phyloP scores from a whole-genome alignment of 2,888 invertebrate species.

The Hesperia comma region DNA sequence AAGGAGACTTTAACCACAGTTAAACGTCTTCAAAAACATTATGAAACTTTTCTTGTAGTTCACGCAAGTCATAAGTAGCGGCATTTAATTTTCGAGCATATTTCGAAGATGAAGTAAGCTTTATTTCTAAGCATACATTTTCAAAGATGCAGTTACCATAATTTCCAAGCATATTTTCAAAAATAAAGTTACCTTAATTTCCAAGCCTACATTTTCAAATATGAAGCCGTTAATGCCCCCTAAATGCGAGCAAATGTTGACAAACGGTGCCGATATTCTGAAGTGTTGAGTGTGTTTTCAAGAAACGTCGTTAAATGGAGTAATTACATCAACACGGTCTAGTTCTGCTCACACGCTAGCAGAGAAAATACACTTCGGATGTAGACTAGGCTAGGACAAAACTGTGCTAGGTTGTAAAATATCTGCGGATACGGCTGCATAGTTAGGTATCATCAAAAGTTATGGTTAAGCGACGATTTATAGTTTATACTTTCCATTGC shows the following conservation, averaged over 20 bases:
- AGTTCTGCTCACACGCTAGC: slow-evolving; percentile 19
- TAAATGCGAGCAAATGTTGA: slow-evolving; percentile 24
- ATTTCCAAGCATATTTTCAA: no score
- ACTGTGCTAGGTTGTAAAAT: background rate
- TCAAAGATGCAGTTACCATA: no score
- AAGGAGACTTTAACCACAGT: no score
- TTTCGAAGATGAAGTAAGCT: background rate
- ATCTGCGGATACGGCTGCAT: no score
- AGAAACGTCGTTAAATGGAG: slow-evolving; percentile 36
- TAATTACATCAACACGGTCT: slow-evolving; percentile 41
- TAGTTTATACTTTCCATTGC: no score
- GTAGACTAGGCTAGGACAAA: background rate
- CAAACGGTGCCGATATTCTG: slow-evolving; percentile 22
- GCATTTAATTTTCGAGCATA: background rate
- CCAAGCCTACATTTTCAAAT: background rate
- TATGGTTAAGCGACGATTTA: no score
- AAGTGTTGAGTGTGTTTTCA: slow-evolving; percentile 31
- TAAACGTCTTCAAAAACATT: no score
- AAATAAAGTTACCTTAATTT: background rate
- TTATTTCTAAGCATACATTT: background rate
- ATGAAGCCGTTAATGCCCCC: slow-evolving; percentile 2
- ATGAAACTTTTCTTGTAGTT: no score
- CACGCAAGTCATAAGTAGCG: background rate
- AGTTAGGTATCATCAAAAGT: no score
- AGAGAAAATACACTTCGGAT: slow-evolving; percentile 16